Conservation (phyloP, 2,797 vertebrate genomes). For the Echeneis naucrates region DNA sequence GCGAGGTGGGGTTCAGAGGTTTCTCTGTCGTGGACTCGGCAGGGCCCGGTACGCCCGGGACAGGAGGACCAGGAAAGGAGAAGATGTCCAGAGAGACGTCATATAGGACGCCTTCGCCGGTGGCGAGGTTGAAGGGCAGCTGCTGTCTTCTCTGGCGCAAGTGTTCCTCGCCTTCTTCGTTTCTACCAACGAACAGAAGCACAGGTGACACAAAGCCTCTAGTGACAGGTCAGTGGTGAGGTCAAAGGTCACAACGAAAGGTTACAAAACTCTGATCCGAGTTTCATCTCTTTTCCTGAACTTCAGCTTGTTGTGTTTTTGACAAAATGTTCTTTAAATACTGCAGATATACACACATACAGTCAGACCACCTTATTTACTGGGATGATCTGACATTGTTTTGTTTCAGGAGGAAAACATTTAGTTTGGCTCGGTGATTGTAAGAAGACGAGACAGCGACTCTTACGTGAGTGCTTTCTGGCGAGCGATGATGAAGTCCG, state of each 20-base stretch:
- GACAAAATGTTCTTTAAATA: too few species aligned
- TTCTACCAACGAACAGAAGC: conserved; percentile 34
- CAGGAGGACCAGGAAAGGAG: conserved; percentile 18
- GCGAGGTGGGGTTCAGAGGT: conserved; percentile 58
- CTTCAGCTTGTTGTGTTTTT: too few species aligned
- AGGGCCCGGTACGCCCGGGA: background rate
- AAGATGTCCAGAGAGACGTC: conserved; percentile 44
- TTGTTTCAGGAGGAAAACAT: too few species aligned
- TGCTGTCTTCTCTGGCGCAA: conserved; percentile 64
- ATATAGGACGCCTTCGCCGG: conserved; percentile 72
- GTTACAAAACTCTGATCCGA: too few species aligned
- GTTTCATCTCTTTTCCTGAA: too few species aligned
- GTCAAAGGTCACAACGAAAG: too few species aligned
- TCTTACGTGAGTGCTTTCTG: conserved; percentile 67
- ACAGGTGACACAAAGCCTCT: background rate
- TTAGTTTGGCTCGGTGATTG: background rate
- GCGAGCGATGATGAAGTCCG: conserved; percentile 72
- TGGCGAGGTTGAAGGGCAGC: conserved; percentile 70
- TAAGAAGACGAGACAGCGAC: background rate
- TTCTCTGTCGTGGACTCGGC: conserved; percentile 7
- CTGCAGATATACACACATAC: too few species aligned
- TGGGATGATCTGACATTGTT: too few species aligned
- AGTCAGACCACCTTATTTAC: too few species aligned
- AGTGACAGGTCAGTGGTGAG: too few species aligned
- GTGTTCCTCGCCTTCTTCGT: conserved; percentile 78